Evolutionary conservation across 2,888 invertebrate genomes (phyloP), one percentile per base, ranked within the genome.

Genomic region (Aquatica leii): DNA sequence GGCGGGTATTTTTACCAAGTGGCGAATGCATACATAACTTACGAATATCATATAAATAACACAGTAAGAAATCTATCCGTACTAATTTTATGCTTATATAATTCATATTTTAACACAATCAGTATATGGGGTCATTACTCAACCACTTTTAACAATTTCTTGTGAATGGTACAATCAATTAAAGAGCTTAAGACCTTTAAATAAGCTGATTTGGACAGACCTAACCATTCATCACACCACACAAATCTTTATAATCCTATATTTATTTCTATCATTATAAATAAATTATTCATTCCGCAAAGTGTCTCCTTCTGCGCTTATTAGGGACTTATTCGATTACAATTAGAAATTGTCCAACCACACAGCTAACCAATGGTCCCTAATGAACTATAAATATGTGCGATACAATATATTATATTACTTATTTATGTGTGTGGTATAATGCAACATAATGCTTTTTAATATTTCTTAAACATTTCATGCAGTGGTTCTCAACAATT

Each of bases 341-440:
- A 81, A 81, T 81, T 81, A 81, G 81, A 78, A 79, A 79, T 77
- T 79, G 79, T 78, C 78, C 78, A 78, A 78, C 79, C 80, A 78
- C 80, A 73, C 72, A 73, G 74, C 77, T 69, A 76, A 74, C 80
- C 76, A 80, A 80, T 79, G 78, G 77, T 65, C 75, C 76, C 75
- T 81, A 81, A 81, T 81, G 81, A 81, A 81, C 81, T 78, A 80
- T 81, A 81, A 81, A 81, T 81, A 81, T 80, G 78, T 78, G 65
- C 67, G 74, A 74, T 76, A 80, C 80, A 81, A 80, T 80, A 79
- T 79, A 74, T 80, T 77, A 78, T 80, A 79, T 78, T 76, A 76
- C 79, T 78, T 81, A 81, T 81, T 80, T 80, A 80, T 79, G 78
- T 73, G 74, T 73, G 72, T 74, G 74, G 17, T 77, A 78, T 79